Evolutionary conservation across 2,888 invertebrate genomes (phyloP).

Genomic region (Drosophila algonquin): DNA sequence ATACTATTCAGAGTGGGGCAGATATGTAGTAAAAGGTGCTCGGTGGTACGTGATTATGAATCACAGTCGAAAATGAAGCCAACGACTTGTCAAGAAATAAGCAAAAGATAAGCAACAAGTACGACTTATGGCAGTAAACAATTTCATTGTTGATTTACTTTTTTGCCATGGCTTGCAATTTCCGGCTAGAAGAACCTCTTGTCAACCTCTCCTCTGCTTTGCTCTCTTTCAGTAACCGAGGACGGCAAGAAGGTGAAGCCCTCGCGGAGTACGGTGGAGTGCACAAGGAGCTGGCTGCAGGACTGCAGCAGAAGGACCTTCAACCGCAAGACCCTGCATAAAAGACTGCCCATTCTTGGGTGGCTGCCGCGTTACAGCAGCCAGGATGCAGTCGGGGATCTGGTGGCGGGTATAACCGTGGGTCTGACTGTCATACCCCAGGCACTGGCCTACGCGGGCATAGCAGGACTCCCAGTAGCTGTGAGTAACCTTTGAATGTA

Average conservation of each 20-base stretch:
- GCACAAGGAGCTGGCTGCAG: conserved; percentile 83
- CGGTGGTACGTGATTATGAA: conserved; percentile 55
- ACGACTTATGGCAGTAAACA: neutral
- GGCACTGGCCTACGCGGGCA: conserved; percentile 91
- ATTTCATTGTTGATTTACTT: conserved; percentile 5
- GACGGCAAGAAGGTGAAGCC: conserved; percentile 83
- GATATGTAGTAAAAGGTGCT: conserved; percentile 13
- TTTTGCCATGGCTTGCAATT: neutral
- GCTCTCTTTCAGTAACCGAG: conserved; percentile 84
- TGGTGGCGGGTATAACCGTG: conserved; percentile 96
- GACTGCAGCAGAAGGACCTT: conserved; percentile 85
- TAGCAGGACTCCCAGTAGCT: conserved; percentile 90
- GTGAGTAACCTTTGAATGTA: conserved; percentile 80
- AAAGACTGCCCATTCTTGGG: conserved; percentile 89
- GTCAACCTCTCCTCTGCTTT: neutral
- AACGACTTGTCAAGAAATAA: neutral
- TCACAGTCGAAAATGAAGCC: conserved; percentile 18
- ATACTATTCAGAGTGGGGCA: conserved; percentile 4
- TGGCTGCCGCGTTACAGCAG: conserved; percentile 92
- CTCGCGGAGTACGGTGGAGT: conserved; percentile 70
- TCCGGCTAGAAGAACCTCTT: neutral
- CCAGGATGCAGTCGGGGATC: conserved; percentile 91
- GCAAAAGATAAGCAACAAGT: neutral
- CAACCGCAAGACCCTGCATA: conserved; percentile 89
- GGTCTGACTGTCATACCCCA: conserved; percentile 97